Evolutionary conservation across 2,797 vertebrate species (phyloP), one percentile per base, ranked within the genome.

Genomic region (Sebastes vulpes): DNA sequence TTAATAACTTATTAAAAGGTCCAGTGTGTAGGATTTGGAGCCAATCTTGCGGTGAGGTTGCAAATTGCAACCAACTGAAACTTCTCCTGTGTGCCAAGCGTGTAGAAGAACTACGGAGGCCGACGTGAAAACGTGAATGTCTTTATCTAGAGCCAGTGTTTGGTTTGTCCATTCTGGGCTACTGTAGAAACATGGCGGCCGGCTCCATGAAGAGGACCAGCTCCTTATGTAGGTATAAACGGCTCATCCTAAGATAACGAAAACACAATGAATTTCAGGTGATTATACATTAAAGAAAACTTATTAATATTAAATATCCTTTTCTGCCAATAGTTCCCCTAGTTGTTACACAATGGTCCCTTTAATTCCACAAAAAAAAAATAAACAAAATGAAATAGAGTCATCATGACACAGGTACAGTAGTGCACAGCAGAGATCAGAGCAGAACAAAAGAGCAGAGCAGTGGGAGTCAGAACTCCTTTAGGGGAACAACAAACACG

Each of bases 231-330:
- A 46, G 16, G 3, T 46, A 18, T 7, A 46, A 46, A 46, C 42
- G 16, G 1, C 16, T 46, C 42, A 4, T 46, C 8, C 42, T 46
- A 46, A 46, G 42, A 18, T 18, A 18, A 46, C 16, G 3, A 46
- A 46, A 46, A 46, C 42, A 46, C 16, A 46, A 42, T 1, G 38
- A 18, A 3, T 46, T 46, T 18, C 42, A 46, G 3, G 42, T 46
- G 16, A 46, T 46, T 46, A 18, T 46, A 50, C 48, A 50, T 8
- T 9, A 50, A n/a, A 20, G n/a, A 50, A 20, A 50, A 50, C 1
- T 0, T 18, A 0, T 46, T 4, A 7, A n/a, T 48, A 12, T 48
- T 48, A 48, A 18, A 1, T 46, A 1, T 6, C 6, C 6, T 9
- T 20, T 50, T 9, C 4, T 18, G 16, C 16, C 42, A 18, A 46